phyloP scores from a whole-genome alignment of 2,888 invertebrate species.

The Tiphia femorata region DNA sequence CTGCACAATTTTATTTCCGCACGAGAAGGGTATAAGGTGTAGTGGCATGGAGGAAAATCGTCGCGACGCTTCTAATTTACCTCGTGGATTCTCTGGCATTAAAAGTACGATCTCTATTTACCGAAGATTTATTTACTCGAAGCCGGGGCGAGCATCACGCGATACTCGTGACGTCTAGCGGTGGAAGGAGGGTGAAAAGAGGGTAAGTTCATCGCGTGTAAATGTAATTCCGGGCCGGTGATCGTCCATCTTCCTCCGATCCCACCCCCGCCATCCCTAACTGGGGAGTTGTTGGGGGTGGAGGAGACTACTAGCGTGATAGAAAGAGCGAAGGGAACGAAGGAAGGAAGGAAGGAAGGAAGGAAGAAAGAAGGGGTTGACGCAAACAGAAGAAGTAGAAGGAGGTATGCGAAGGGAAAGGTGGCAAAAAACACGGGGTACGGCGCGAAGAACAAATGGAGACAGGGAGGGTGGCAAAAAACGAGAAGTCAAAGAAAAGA shows the following conservation, averaged over 20 bases:
- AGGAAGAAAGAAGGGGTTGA: background rate
- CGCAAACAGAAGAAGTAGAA: no score
- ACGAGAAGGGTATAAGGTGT: no score
- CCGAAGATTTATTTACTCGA: conserved; percentile 40
- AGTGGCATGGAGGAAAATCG: no score
- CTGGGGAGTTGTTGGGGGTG: background rate
- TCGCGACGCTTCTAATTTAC: conserved; percentile 16
- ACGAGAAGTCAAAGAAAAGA: no score
- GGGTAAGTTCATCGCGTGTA: conserved; percentile 33
- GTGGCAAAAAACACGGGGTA: no score
- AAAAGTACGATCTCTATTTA: conserved; percentile 38
- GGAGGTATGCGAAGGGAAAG: no score
- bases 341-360: conserved; percentile 16
- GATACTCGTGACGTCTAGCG: conserved; percentile 11
- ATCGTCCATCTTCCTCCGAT: conserved; percentile 28
- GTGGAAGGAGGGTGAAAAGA: no score
- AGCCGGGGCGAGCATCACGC: conserved; percentile 21
- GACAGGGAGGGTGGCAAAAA: no score
- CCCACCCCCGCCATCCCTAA: conserved; percentile 12
- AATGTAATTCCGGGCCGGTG: conserved; percentile 26
- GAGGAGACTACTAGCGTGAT: conserved; percentile 5
- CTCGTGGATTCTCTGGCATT: conserved; percentile 20
- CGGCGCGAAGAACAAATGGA: no score
- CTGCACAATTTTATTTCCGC: no score
- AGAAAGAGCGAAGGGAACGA: background rate